Percentiles rank a stretch among this genome's conserved stretches.
phyloP scores from a whole-genome alignment of 2,113 vertebrate genomes.

The Amblyornis subalaris region DNA sequence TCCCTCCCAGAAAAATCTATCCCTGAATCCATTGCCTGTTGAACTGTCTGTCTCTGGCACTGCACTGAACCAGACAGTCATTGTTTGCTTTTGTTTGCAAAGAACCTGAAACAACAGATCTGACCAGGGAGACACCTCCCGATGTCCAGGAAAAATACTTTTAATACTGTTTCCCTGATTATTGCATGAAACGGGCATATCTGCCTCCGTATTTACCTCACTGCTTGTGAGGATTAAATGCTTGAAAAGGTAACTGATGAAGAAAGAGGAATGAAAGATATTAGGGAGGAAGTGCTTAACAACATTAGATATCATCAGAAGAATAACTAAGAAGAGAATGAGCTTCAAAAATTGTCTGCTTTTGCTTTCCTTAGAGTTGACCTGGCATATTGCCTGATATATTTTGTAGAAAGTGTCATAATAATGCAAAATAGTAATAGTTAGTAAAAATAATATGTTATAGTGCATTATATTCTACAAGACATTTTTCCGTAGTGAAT shows the following conservation, averaged over 20 bases:
- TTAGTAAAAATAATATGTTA: not conserved
- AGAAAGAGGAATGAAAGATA: not conserved
- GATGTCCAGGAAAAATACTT: not conserved
- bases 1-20: not conserved
- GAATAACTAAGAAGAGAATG: not conserved
- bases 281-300: not conserved
- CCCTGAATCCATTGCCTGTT: not conserved
- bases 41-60: not conserved
- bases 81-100: not conserved
- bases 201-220: not conserved
- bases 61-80: not conserved
- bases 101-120: not conserved
- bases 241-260: not conserved
- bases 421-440: not conserved
- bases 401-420: not conserved
- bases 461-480: not conserved
- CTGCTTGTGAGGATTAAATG: not conserved
- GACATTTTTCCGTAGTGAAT: not conserved
- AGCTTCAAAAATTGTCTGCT: not conserved
- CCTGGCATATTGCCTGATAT: not conserved
- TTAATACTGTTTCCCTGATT: not conserved
- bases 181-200: not conserved
- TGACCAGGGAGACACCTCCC: not conserved
- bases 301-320: not conserved
- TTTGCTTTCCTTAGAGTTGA: not conserved